phyloP scores from a whole-genome alignment of 1,140 invertebrate genomes.

The Adoxophyes honmai region DNA sequence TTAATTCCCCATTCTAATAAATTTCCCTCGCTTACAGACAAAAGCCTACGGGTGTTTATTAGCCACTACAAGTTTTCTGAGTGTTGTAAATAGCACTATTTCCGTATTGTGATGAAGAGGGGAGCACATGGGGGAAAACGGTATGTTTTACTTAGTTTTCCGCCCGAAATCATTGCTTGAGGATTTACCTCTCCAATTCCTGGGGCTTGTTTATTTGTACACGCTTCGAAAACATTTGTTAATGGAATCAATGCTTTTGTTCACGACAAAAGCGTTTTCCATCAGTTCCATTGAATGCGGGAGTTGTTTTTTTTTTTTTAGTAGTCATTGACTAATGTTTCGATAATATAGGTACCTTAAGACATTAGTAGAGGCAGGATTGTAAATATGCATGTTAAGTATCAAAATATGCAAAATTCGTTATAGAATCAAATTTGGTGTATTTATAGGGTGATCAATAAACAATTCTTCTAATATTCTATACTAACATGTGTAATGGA shows the following conservation, averaged over 20 bases:
- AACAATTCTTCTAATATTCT: too few species aligned
- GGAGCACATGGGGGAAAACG: background rate
- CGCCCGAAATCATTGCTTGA: slow-evolving; percentile 13
- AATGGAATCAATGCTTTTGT: background rate
- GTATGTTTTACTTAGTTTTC: slow-evolving; percentile 15
- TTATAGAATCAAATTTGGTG: too few species aligned
- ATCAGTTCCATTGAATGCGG: too few species aligned
- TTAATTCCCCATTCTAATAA: too few species aligned
- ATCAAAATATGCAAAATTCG: too few species aligned
- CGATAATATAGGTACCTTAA: too few species aligned
- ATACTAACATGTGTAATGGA: too few species aligned
- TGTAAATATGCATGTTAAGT: too few species aligned
- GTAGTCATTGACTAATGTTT: too few species aligned
- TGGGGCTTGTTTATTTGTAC: background rate
- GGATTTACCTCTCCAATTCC: slow-evolving; percentile 3
- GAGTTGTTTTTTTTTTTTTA: too few species aligned
- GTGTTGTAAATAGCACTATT: slow-evolving; percentile 2
- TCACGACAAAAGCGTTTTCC: background rate
- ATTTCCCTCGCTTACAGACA: background rate
- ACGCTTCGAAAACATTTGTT: background rate
- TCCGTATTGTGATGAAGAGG: background rate
- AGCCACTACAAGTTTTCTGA: background rate
- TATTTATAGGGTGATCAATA: too few species aligned
- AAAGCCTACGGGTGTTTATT: background rate
- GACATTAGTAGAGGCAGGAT: too few species aligned